Conservation (phyloP, 1,140 invertebrate genomes). For the Orchesella cincta region DNA sequence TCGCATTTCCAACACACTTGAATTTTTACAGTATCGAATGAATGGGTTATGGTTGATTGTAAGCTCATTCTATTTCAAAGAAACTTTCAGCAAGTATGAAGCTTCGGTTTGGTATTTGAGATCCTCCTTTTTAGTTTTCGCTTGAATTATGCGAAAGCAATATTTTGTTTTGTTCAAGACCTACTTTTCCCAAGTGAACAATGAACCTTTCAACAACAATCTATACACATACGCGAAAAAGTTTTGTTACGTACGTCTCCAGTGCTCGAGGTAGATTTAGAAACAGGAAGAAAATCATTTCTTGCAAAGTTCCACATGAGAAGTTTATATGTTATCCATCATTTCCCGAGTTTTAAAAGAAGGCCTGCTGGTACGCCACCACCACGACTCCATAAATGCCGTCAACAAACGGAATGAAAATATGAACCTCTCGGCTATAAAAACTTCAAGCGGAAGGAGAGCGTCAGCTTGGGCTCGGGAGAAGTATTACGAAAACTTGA, state of each 20-base stretch:
- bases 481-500: constrained; percentile 23
- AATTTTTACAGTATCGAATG: no score
- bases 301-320: constrained; percentile 23
- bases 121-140: background rate
- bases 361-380: background rate
- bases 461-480: constrained; percentile 17
- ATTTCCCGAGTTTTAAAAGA: background rate
- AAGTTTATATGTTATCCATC: constrained; percentile 27
- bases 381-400: background rate
- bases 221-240: background rate
- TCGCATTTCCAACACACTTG: no score
- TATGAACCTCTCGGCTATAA: constrained; percentile 27
- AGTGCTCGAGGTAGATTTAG: constrained; percentile 6
- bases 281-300: constrained; percentile 27
- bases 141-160: constrained; percentile 11
- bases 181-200: constrained; percentile 3
- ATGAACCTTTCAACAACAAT: constrained; percentile 3
- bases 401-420: constrained; percentile 28
- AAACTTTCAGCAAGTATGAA: background rate
- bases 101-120: background rate
- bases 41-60: no score
- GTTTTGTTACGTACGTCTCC: no score
- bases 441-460: constrained; percentile 24
- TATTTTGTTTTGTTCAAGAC: constrained; percentile 6
- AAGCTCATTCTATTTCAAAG: no score